Percentiles rank a stretch among this genome's conserved stretches.
These are phyloP conservation scores for Karalla daura DNA, from an alignment of 2,797 vertebrate genomes.

Conservation along the genomic window DNA sequence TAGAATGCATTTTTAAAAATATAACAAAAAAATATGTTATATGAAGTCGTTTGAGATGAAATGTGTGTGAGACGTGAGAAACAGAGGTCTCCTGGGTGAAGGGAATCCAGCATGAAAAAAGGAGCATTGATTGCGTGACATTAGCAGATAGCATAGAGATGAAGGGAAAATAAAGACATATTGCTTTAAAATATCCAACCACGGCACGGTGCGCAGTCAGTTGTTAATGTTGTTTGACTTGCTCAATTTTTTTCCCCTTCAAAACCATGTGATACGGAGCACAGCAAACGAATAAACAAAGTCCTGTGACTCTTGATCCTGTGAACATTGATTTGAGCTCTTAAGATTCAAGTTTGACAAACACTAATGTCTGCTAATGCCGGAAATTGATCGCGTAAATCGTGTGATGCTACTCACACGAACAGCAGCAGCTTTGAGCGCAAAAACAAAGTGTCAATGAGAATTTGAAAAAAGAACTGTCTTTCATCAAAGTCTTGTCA, in stretches of 20 bases:
- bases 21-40: no score
- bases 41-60: no score
- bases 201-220: background rate
- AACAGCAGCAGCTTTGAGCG: background rate
- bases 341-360: background rate
- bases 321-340: slow-evolving; percentile 5
- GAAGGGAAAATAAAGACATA: background rate
- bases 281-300: slow-evolving; percentile 9
- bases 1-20: no score
- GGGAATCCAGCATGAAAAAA: background rate
- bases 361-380: background rate
- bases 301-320: slow-evolving; percentile 25
- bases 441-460: no score
- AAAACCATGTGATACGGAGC: slow-evolving; percentile 40
- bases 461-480: no score
- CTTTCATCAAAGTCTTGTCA: background rate
- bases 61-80: no score
- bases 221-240: slow-evolving; percentile 4
- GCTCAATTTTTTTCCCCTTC: background rate
- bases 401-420: background rate
- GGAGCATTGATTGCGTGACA: slow-evolving; percentile 16
- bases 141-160: background rate
- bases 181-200: background rate
- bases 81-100: no score
- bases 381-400: background rate